Evolutionary conservation across 2,797 vertebrate species (phyloP), one percentile per base, ranked within the genome.

Genomic region (Galago senegalensis): DNA sequence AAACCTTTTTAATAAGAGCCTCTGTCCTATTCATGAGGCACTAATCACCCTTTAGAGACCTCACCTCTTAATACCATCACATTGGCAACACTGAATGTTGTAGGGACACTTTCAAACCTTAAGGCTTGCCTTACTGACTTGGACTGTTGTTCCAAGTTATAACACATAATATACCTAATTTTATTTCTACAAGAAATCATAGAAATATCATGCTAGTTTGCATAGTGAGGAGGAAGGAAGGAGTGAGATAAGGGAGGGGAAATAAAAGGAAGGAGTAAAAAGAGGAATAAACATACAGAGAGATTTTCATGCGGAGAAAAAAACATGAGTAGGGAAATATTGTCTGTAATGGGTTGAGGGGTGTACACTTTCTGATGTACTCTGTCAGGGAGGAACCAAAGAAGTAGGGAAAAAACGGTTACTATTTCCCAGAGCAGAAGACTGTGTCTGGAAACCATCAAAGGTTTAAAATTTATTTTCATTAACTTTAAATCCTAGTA

Each of bases 141-240:
- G 61, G 25, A 21, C 73, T 60, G 43, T 23, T 5, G 40, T 37
- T 14, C 23, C 2, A 72, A 92, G 46, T 20, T 80, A n/a, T 12
- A 90, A 0, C 27, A 69, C 3, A 83, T 0, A n/a, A 60, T 18
- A 67, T 83, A 87, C 21, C n/a, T 86, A 88, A 31, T 63, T 53
- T 53, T 16, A 53, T 53, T 53, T 53, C 49, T 53, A 53, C 49
- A 53, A 90, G 90, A 95, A 96, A 90, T 76, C 25, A 46, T 87
- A 94, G 95, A 16, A 91, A 95, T 87, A 27, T 89, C 91, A 7
- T 4, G 53, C 11, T 18, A 49, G 37, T 85, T 86, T 85, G 56
- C 5, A 79, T 56, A n/a, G 37, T 92, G 29, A 53, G 58, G 31
- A 79, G 18, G 20, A 49, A 7, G 25, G 6, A 13, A 58, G 5